Conservation (phyloP, 2,888 invertebrate genomes). For the Dolichopus griseipennis region DNA sequence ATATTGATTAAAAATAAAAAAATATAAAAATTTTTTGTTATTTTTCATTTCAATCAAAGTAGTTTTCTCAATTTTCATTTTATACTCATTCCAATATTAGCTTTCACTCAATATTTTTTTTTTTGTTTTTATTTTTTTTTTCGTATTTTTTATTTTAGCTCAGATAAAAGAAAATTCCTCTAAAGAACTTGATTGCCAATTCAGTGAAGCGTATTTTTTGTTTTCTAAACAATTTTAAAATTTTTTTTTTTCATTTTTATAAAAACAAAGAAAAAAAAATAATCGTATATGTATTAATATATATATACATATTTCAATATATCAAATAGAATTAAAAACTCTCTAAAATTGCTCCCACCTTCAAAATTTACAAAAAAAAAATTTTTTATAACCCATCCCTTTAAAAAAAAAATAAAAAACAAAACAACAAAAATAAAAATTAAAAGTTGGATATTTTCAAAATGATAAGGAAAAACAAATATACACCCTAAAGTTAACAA, state of each 20-base stretch:
- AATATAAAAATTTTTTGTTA: not conserved
- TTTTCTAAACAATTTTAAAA: not conserved
- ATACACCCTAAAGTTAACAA: not conserved
- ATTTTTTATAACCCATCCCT: no score
- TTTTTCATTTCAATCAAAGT: conserved; percentile 1
- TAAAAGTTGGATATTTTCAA: not conserved
- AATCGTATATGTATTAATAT: no score
- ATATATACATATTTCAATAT: no score
- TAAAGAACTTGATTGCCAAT: not conserved
- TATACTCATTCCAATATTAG: not conserved
- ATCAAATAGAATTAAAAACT: no score
- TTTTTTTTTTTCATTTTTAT: not conserved
- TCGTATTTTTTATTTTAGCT: not conserved
- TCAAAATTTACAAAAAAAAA: no score
- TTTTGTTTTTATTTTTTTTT: not conserved
- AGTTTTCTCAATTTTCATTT: conserved; percentile 4
- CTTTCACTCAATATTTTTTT: not conserved
- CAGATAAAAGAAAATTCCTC: not conserved
- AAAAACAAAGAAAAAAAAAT: no score
- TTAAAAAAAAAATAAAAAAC: not conserved
- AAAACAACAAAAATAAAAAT: not conserved
- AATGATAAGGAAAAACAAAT: conserved; percentile 6
- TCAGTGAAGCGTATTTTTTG: conserved; percentile 1
- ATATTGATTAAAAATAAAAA: conserved; percentile 1
- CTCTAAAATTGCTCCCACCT: no score